Base-by-base conservation (phyloP, 2,797 vertebrate species). In the Sibirionetta formosa region DNA sequence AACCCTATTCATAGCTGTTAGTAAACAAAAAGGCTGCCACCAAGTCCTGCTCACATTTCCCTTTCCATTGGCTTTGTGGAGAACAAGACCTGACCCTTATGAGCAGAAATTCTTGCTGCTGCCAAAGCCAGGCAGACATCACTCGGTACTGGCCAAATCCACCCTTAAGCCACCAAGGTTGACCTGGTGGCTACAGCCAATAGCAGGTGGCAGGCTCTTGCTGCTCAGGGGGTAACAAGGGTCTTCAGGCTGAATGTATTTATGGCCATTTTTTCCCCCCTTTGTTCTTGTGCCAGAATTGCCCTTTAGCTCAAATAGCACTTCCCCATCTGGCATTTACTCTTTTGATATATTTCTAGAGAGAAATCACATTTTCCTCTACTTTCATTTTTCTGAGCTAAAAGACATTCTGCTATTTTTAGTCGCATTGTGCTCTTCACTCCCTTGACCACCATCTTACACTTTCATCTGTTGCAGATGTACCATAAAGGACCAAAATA, bases 261-360 rank as follows among this genome's bases (percentile, higher is more conserved):
- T 73, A 66, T 70, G 40, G 27, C 9, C 77, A 57, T 73, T 46
- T 84, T 82, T 9, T 2, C 9, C 22, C 11, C 4, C 4, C 61
- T 84, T 86, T 72, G 9, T 71, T 66, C 35, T 89, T 78, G 60
- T 57, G 14, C 61, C 53, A 71, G 90, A 93, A 95, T 91, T 78
- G 20, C 17, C 69, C 27, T 71, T 90, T 88, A 65, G 61, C 44
- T 88, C 61, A 81, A 88, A 94, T 61, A 91, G 19, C 36, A 57
- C 24, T 53, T 91, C 46, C 76, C 51, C 27, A 64, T 48, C 33
- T 82, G 51, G 15, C 24, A 76, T 86, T 89, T 91, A 61, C 7
- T 83, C 36, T 86, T 90, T 46, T 80, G 72, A 78, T 88, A 27
- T 71, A 31, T 71, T 95, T 87, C 71, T 92, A 70, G 89, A 79